Evolutionary conservation across 2,113 vertebrate species (phyloP).

Genomic region (Nyctereutes procyonoides): DNA sequence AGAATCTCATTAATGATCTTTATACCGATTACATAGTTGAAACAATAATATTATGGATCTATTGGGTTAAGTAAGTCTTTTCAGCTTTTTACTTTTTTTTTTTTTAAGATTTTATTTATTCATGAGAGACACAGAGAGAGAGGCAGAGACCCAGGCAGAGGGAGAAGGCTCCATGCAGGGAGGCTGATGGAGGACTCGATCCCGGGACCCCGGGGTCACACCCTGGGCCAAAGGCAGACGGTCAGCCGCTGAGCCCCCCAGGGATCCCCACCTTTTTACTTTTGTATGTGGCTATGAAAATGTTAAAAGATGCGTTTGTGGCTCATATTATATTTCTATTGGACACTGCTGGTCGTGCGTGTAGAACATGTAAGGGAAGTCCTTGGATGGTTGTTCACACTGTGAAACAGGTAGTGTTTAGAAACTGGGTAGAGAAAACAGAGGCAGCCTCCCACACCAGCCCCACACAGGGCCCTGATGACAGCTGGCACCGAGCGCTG

Average conservation of each 20-base stretch:
- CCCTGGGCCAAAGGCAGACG: too few relatives aligned
- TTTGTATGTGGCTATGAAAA: background rate
- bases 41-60: background rate
- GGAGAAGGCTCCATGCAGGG: too few relatives aligned
- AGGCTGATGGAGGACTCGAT: too few relatives aligned
- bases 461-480: background rate
- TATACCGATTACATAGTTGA: background rate
- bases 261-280: too few relatives aligned
- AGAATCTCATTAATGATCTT: background rate
- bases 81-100: background rate
- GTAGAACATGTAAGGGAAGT: background rate
- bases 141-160: too few relatives aligned
- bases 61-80: background rate
- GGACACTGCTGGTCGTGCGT: background rate
- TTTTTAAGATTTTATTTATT: background rate
- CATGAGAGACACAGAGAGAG: too few relatives aligned
- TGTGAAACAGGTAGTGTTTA: background rate
- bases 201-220: too few relatives aligned
- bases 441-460: background rate
- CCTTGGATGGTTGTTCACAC: background rate
- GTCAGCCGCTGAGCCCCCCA: too few relatives aligned
- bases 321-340: background rate
- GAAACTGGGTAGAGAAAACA: background rate
- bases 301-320: background rate
- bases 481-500: background rate